Evolutionary conservation across 2,113 vertebrate genomes (phyloP).

Genomic region (Serinus canaria): DNA sequence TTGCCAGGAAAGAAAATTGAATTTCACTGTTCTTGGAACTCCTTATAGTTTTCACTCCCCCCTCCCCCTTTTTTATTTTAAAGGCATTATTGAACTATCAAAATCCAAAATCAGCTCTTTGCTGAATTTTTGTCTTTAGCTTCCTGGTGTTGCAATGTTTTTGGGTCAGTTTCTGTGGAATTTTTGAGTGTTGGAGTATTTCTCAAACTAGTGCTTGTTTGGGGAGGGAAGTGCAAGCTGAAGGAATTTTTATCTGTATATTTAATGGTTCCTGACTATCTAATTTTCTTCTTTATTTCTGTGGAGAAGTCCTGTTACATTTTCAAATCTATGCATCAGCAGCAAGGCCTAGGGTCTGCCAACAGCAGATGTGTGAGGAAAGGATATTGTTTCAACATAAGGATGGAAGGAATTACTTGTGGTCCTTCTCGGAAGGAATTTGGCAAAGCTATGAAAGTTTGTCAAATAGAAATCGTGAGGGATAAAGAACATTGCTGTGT

Average conservation of each 20-base stretch:
- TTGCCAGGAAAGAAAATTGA: not conserved
- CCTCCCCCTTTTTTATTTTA: not conserved
- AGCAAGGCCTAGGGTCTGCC: not conserved
- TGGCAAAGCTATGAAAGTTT: not conserved
- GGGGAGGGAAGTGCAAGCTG: not conserved
- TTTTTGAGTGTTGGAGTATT: not conserved
- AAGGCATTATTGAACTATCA: not conserved
- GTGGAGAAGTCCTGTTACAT: not conserved
- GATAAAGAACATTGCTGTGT: not conserved
- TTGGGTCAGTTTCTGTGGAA: not conserved
- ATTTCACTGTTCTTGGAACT: not conserved
- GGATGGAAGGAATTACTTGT: conserved; percentile 8
- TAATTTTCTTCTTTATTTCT: not conserved
- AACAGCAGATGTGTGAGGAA: not conserved
- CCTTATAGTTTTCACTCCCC: not conserved
- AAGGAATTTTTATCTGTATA: not conserved
- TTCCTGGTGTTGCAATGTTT: not conserved
- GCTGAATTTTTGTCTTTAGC: not conserved
- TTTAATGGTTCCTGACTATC: not conserved
- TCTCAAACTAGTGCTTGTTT: not conserved
- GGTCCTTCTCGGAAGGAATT: not conserved
- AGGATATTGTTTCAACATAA: not conserved
- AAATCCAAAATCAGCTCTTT: not conserved
- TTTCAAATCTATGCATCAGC: not conserved
- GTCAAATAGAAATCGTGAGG: not conserved